These are phyloP conservation scores for Hyles vespertilio DNA, from an alignment of 1,140 invertebrate species.

Conservation along the genomic window DNA sequence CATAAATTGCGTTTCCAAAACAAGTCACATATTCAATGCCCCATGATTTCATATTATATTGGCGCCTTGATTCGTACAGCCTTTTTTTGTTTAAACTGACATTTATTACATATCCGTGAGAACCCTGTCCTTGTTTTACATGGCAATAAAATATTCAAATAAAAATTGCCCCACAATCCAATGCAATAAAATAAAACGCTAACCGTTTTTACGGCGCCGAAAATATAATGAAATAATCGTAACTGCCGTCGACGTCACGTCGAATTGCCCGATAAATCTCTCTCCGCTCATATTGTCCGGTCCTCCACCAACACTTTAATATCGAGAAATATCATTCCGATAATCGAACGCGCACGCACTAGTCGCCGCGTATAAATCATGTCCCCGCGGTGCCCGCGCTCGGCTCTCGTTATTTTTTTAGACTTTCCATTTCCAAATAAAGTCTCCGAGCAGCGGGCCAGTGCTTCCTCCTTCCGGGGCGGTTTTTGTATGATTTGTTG, in stretches of 20 bases:
- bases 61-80: too few relatives aligned
- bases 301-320: conserved; percentile 73
- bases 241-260: conserved; percentile 64
- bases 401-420: conserved; percentile 70
- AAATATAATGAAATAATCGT: conserved; percentile 75
- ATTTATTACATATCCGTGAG: too few relatives aligned
- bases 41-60: too few relatives aligned
- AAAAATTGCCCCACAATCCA: conserved; percentile 61
- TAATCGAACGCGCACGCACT: conserved; percentile 65
- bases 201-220: conserved; percentile 73
- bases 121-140: conserved; percentile 40
- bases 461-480: conserved; percentile 72
- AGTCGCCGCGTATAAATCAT: conserved; percentile 67
- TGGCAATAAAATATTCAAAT: conserved; percentile 74
- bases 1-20: too few relatives aligned
- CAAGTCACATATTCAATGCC: too few relatives aligned
- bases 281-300: conserved; percentile 73
- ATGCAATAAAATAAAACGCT: conserved; percentile 70
- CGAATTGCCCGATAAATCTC: conserved; percentile 71
- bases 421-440: conserved; percentile 74
- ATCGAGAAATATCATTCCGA: conserved; percentile 73
- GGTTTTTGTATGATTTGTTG: conserved; percentile 74
- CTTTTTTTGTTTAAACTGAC: too few relatives aligned
- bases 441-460: conserved; percentile 69
- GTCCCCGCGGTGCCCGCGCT: conserved; percentile 40